Base-by-base conservation (phyloP, 2,113 vertebrate genomes). In the Sisor rabdophorus region DNA sequence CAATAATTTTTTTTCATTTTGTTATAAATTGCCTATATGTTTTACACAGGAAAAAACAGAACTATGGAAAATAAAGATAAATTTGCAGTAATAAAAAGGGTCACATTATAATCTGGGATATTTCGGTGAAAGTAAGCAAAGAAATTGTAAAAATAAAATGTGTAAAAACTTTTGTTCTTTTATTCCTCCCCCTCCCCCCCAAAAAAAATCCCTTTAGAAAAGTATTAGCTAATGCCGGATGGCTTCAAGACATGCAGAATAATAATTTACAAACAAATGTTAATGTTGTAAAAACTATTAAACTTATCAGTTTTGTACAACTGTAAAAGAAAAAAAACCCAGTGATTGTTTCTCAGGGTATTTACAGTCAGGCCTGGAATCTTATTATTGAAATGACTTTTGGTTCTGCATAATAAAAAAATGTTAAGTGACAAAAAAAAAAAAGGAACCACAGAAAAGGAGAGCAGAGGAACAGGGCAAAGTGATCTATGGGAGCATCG, bases 11-110 rank as follows among this genome's bases (percentile, higher is more conserved):
- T 91, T 91, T 86, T 91, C 89, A 91, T 95, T 95, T 92, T 92
- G 93, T 94, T 96, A 96, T 94, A 97, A 97, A 97, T 94, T 93
- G 93, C 94, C 94, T 96, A 95, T 94, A 95, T 95, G 91, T 90
- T 91, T 86, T 90, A 91, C 91, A 93, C 88, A 91, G 87, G 80
- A 90, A 69, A 36, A 44, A 84, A 84, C 73, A 81, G 72, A 83
- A 92, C 91, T 86, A 88, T 82, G 84, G 85, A 91, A 91, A 91
- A 89, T 84, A 91, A 91, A 91, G 82, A 90, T 87, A 89, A 84
- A 86, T 90, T 90, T 89, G 92, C 93, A 92, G 91, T 93, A 94
- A 95, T 92, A 95, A 93, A 44, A 93, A 89, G 89, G 89, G 87
- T 93, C 92, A 92, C 91, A 93, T 92, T 92, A 87, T 91, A 90